Base-by-base conservation (phyloP, 2,113 vertebrate genomes). In the Ochotona curzoniae region DNA sequence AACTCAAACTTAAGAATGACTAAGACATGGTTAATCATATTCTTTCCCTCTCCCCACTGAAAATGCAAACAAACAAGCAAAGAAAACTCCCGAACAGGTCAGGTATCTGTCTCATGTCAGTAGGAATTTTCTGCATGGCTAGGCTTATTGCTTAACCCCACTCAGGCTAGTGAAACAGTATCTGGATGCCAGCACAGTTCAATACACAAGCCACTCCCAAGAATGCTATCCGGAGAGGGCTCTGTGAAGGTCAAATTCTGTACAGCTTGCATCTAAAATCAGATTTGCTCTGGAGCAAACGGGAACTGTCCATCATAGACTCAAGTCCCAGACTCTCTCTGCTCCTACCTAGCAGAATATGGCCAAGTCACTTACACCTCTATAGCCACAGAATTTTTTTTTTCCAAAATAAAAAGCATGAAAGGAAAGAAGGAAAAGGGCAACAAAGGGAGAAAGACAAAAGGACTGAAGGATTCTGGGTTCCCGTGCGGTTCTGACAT, bases 101-200 rank as follows among this genome's bases (percentile, higher is more conserved):
- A 75, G 61, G 3, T 88, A 89, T 93, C 67, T 61, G 32, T 57
- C 87, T 94, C 94, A 93, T 94, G 76, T 84, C 91, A 75, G 85
- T 66, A 94, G 90, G 84, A 94, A 96, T 95, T 91, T 90, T 96
- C 84, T 92, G 61, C 96, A 90, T 79, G 87, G 74, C 78, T 90
- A 82, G 64, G 74, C 78, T 80, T 75, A 75, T 3, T 79, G 63
- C 83, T 93, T 83, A 85, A 78, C 88, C 28, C 49, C 90, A 63
- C 66, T 96, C 78, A 73, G 15, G 95, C 78, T 86, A 78, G 47
- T 76, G 63, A 96, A 95, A 93, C 35, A 78, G 44, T 79, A 90
- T 92, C 83, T 90, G 67, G 78, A 47, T 44, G 82, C 76, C 89
- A 35, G 64, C 49, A 90, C 74, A 74, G 49, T 92, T 93, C 73